These are phyloP conservation scores for Leptodactylus fuscus DNA, from an alignment of 2,113 vertebrate genomes.

Conservation along the genomic window DNA sequence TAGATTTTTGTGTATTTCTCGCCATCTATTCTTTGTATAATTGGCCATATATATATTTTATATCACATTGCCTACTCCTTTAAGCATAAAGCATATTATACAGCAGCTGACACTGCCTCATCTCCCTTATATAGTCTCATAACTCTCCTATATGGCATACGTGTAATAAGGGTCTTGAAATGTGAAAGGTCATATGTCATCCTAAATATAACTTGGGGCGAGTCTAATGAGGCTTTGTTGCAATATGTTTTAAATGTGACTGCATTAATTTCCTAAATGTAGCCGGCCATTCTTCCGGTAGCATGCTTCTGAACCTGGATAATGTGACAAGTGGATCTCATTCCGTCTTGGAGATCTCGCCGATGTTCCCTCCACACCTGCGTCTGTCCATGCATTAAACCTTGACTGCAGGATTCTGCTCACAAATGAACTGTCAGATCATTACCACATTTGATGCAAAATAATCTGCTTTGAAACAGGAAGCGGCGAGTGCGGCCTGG, in stretches of 20 bases:
- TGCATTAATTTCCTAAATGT: conserved; percentile 86
- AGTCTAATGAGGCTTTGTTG: conserved; percentile 80
- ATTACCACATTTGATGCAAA: conserved; percentile 98
- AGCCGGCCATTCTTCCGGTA: conserved; percentile 78
- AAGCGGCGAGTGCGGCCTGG: conserved; percentile 90
- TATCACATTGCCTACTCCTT: not conserved
- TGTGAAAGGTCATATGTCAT: conserved; percentile 87
- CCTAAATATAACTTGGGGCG: conserved; percentile 79
- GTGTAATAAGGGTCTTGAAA: conserved; percentile 77
- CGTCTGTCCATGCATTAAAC: conserved; percentile 88
- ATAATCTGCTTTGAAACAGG: conserved; percentile 99
- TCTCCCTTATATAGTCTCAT: not conserved
- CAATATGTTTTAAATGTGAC: conserved; percentile 83
- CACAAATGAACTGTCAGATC: conserved; percentile 99
- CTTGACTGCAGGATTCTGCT: conserved; percentile 90
- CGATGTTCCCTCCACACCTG: conserved; percentile 86
- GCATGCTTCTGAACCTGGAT: conserved; percentile 80
- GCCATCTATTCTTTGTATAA: not conserved
- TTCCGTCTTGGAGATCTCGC: conserved; percentile 80
- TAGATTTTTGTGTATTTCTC: not conserved
- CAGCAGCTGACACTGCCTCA: not conserved
- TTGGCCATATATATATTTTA: not conserved
- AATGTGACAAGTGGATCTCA: conserved; percentile 87
- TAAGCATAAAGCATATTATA: not conserved
- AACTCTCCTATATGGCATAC: not conserved